phyloP scores from a whole-genome alignment of 1,140 invertebrate genomes.

The Latrodectus geometricus region DNA sequence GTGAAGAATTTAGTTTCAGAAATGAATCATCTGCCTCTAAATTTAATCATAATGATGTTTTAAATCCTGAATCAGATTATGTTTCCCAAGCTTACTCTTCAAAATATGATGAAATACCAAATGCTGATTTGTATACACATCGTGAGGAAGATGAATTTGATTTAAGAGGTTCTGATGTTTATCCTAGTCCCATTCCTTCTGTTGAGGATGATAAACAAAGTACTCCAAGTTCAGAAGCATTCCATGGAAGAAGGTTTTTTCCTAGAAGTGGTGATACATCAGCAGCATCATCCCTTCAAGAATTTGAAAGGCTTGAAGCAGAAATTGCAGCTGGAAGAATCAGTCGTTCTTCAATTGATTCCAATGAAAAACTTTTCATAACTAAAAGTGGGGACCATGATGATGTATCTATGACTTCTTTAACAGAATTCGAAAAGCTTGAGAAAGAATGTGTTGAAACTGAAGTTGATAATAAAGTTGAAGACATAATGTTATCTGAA shows the following conservation, averaged over 20 bases:
- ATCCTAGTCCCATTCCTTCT: slow-evolving; percentile 46
- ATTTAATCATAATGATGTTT: slow-evolving; percentile 23
- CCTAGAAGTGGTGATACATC: slow-evolving; percentile 58
- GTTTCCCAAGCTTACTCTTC: slow-evolving; percentile 5
- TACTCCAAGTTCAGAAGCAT: slow-evolving; percentile 50
- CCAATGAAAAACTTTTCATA: slow-evolving; percentile 62
- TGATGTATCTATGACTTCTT: slow-evolving; percentile 86
- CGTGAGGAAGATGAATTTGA: slow-evolving; percentile 73
- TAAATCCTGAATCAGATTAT: slow-evolving; percentile 56
- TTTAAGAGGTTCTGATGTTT: slow-evolving; percentile 40
- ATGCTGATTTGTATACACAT: slow-evolving; percentile 71
- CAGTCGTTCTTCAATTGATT: slow-evolving; percentile 61
- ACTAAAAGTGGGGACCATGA: slow-evolving; percentile 82
- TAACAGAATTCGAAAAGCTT: slow-evolving; percentile 93
- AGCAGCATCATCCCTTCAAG: slow-evolving; percentile 69
- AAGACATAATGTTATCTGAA: slow-evolving; percentile 81
- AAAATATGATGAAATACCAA: slow-evolving; percentile 54
- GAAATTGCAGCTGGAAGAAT: slow-evolving; percentile 65
- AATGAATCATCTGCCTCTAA: neutral
- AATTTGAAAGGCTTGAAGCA: slow-evolving; percentile 71
- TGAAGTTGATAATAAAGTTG: slow-evolving; percentile 74
- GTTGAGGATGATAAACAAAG: slow-evolving; percentile 77
- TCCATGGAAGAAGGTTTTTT: slow-evolving; percentile 46
- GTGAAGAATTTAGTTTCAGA: neutral
- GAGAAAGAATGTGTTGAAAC: slow-evolving; percentile 81